Conservation (phyloP, 1,140 invertebrate genomes). For the Bactericera cockerelli region DNA sequence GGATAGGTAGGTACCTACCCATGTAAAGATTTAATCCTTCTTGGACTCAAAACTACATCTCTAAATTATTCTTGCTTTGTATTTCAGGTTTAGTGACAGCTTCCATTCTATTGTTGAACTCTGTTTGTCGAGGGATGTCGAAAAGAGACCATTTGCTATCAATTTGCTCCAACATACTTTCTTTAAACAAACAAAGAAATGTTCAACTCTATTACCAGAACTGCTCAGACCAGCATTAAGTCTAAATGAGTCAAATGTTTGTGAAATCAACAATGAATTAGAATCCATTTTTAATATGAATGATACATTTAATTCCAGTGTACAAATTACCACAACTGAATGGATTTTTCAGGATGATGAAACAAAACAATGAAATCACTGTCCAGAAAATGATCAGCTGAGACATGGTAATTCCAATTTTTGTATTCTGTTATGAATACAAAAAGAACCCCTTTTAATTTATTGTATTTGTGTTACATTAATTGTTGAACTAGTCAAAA, state of each 20-base stretch:
- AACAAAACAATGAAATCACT: no score
- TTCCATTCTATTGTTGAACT: constrained; percentile 60
- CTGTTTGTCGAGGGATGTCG: constrained; percentile 48
- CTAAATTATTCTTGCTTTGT: constrained; percentile 19
- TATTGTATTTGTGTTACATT: no score
- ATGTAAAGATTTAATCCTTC: no score
- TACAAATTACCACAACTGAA: not conserved
- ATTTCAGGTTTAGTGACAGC: constrained; percentile 43
- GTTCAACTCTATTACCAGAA: not conserved
- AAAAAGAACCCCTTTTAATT: no score
- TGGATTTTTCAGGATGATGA: not conserved
- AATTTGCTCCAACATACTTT: constrained; percentile 55
- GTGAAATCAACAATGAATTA: not conserved
- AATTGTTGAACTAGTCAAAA: no score
- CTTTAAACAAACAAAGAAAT: constrained; percentile 41
- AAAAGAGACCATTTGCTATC: constrained; percentile 41
- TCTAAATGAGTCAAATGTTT: constrained; percentile 4
- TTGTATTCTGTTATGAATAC: no score
- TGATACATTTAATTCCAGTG: constrained; percentile 1
- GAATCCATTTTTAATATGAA: not conserved
- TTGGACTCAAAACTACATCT: no score
- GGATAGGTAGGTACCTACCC: no score
- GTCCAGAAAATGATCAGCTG: no score
- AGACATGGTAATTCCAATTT: no score
- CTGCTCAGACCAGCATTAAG: not conserved